Evolutionary conservation across 1,140 invertebrate species (phyloP), one percentile per base, ranked within the genome.

Genomic region (Drosophila biarmipes): DNA sequence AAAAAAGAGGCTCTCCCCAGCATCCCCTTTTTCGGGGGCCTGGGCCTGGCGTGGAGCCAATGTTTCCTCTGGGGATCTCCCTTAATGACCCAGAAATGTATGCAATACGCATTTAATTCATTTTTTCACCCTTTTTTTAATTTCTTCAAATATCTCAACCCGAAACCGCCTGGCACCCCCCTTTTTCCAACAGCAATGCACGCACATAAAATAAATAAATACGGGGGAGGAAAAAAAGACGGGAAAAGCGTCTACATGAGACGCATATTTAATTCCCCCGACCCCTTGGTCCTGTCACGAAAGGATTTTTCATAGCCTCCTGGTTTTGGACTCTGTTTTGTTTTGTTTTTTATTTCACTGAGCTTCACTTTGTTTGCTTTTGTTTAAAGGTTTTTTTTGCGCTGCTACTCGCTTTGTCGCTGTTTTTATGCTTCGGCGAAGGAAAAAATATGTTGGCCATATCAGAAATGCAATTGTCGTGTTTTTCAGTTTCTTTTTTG

Each of bases 181-280:
- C 11, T 12, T 12, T 45, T 45, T 49, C 68, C 34, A 61, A 57
- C 61, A 59, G 75, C 74, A 78, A 58, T 82, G 74, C 80, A 84
- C 80, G 80, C 80, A 73, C 80, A 84, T 80, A 84, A 85, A 84
- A 84, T 85, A 84, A 80, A 84, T 85, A 84, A 85, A 85, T 79
- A 82, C 63, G 14, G 63, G 35, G 12, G 12, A 24, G 29, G 40
- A 24, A 34, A 69, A 55, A 49, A 67, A 38, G 38, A 46, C 14
- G 14, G 42, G 38, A 59, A 71, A 84, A 46, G 35, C 73, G 53
- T 71, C 78, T 86, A 86, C 82, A 86, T 86, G 81, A 81, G 81
- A 73, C 81, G 81, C 82, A 86, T 86, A 86, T 87, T 86, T 86
- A 86, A 86, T 86, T 81, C 63, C 43, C 59, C 59, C 24, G 21